Evolutionary conservation across 2,113 vertebrate species (phyloP), one percentile per base, ranked within the genome.

Genomic region (Hemichromis elongatus): DNA sequence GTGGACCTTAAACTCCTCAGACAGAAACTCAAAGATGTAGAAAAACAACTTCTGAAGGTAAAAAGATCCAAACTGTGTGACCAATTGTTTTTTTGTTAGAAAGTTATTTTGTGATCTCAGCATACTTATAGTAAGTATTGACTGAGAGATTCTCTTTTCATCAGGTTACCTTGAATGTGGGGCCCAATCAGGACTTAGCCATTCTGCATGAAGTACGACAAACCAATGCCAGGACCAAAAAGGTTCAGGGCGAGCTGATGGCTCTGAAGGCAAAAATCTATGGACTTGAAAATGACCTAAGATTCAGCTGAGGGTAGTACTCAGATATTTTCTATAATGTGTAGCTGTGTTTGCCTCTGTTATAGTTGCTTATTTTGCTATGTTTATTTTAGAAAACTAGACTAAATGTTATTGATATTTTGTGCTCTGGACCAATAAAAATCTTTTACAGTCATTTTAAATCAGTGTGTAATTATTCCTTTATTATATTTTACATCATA

Each of bases 41-140:
- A 99, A 92, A 98, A 97, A 79, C 96, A 97, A 81, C 97, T 99
- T 1, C 96, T 97, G 79, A 98, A 98, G 97, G 99, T 99, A 91
- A 80, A 84, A 79, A 28, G 40, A 10, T 73, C 11, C 9, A 19
- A 40, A 57, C 13, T 37, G n/a, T 77, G 10, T 37, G 24, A 16
- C 13, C 40, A 28, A 0, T 5, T 61, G 13, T 26, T 55, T 80
- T 80, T 33, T 5, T 73, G 18, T 73, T 0, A 28, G 14, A 45
- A 0, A 18, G 40, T 26, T 12, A n/a, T 13, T 16, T 55, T 40
- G 3, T 19, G 50, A 77, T 54, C 9, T 63, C 7, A 4, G 6
- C 40, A 21, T 24, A 45, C 16, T 50, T 73, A 40, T n/a, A 59
- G 0, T 42, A 24, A 52, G 21, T 50, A 73, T 52, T 82, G 24